A percentile compares a stretch with the other conserved stretches of the same genome.
Conservation (phyloP, 2,888 invertebrate genomes). For the Morpho achilles region DNA sequence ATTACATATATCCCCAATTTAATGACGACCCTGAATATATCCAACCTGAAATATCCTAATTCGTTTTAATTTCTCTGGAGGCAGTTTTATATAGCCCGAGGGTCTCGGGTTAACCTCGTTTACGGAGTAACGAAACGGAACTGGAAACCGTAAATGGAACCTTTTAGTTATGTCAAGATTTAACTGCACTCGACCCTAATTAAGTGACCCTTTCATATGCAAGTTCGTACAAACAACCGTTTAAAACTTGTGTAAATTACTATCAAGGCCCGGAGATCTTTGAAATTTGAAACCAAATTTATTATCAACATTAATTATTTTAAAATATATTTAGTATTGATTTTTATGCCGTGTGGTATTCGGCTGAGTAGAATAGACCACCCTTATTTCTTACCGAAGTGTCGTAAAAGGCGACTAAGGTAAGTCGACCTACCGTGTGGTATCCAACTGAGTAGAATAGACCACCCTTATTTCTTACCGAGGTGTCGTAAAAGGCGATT, state of each 20-base stretch:
- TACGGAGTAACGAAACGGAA: slow-evolving; percentile 33
- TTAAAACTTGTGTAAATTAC: slow-evolving; percentile 6
- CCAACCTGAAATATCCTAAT: background rate
- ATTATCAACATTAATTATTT: background rate
- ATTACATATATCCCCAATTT: background rate
- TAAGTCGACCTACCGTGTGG: no score
- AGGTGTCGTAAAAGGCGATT: no score
- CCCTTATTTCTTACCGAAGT: no score
- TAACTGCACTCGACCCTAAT: slow-evolving; percentile 47
- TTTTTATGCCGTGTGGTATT: no score
- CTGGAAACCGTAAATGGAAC: slow-evolving; percentile 36
- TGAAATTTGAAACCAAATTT: background rate
- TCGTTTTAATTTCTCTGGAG: slow-evolving; percentile 6
- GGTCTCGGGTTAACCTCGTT: slow-evolving; percentile 22
- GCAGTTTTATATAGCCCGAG: slow-evolving; percentile 7
- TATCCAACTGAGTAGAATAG: no score
- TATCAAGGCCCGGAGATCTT: background rate
- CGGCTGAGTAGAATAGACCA: no score
- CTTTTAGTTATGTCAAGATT: slow-evolving; percentile 43
- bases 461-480: no score
- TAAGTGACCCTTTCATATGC: slow-evolving; percentile 43
- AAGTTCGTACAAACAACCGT: slow-evolving; percentile 11
- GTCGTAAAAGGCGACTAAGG: no score
- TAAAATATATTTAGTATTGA: no score
- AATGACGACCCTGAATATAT: slow-evolving; percentile 3